phyloP scores from a whole-genome alignment of 2,888 invertebrate genomes.

The Agrochola macilenta region DNA sequence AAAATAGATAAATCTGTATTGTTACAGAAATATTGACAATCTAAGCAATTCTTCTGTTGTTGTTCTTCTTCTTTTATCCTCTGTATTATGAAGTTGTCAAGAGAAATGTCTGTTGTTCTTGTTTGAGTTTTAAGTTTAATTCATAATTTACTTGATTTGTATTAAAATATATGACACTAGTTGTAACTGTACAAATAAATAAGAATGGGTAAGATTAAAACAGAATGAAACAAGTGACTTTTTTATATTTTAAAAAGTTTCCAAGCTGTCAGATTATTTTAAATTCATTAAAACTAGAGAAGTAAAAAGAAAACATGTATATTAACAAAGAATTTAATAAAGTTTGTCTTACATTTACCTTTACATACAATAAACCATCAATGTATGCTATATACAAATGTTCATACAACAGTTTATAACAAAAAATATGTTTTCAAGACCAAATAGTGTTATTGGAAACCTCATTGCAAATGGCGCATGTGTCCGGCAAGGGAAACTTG shows the following conservation, averaged over 20 bases:
- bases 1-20: not conserved
- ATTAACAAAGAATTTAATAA: constrained; percentile 89
- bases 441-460: constrained; percentile 43
- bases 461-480: constrained; percentile 56
- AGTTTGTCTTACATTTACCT: constrained; percentile 83
- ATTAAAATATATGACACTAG: not conserved
- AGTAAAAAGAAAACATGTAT: constrained; percentile 70
- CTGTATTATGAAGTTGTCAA: not conserved
- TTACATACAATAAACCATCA: constrained; percentile 77
- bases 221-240: not conserved
- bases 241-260: not conserved
- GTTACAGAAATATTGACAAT: constrained; percentile 14
- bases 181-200: not conserved
- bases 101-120: not conserved
- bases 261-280: not conserved
- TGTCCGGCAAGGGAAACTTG: constrained; percentile 25
- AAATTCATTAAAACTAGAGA: constrained; percentile 6
- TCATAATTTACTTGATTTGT: not conserved
- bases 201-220: constrained; percentile 1
- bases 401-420: constrained; percentile 73
- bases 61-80: not conserved
- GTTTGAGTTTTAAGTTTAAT: not conserved
- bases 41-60: not conserved
- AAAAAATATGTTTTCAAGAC: constrained; percentile 62
- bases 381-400: constrained; percentile 79